Conservation (phyloP, 2,113 vertebrate species). For the Tinamus guttatus region DNA sequence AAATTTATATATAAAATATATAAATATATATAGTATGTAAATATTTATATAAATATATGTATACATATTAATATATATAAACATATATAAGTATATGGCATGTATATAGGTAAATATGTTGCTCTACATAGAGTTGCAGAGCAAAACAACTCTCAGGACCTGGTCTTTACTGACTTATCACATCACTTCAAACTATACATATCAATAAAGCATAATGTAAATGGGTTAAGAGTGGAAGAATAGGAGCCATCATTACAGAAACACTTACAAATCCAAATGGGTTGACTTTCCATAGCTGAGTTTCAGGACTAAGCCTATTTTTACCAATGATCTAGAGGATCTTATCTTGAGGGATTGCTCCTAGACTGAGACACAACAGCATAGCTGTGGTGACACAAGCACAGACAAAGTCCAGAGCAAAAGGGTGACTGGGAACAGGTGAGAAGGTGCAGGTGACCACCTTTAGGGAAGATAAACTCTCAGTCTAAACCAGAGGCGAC, state of each 20-base stretch:
- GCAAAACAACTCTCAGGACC: neutral
- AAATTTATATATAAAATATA: too few relatives aligned
- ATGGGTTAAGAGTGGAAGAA: neutral
- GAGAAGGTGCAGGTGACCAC: neutral
- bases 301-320: neutral
- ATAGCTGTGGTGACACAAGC: neutral
- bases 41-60: too few relatives aligned
- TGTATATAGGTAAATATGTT: too few relatives aligned
- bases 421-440: neutral
- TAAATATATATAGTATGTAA: too few relatives aligned
- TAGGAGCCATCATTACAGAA: neutral
- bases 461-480: neutral
- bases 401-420: neutral
- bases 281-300: too few relatives aligned
- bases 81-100: neutral
- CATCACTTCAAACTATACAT: neutral
- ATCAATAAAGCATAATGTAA: neutral
- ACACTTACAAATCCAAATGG: fast-evolving
- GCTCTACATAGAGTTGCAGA: neutral
- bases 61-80: too few relatives aligned
- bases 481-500: neutral
- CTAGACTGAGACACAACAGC: neutral
- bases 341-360: neutral
- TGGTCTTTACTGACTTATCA: neutral
- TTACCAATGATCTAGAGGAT: neutral